Percentiles rank a stretch among this genome's conserved stretches.
Evolutionary conservation across 2,797 vertebrate species (phyloP).

Genomic region (Antrozous pallidus): DNA sequence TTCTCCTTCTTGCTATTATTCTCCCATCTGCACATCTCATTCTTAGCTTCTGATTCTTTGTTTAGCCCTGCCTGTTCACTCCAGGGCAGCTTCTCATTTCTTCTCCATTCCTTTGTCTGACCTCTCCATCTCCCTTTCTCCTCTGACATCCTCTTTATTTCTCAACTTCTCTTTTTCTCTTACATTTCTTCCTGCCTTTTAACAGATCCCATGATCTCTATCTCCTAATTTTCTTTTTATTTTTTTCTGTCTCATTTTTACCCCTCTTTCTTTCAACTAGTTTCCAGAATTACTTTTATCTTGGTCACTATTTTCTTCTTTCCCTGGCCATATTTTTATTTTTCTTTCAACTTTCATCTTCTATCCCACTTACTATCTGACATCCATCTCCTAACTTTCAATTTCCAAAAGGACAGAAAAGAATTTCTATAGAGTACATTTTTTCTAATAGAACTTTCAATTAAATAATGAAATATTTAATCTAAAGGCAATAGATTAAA

Average conservation of each 20-base stretch:
- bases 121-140: not conserved
- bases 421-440: not conserved
- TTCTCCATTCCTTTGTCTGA: not conserved
- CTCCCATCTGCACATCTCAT: not conserved
- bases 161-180: not conserved
- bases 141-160: not conserved
- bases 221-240: not conserved
- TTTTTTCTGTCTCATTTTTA: not conserved
- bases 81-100: not conserved
- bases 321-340: not conserved
- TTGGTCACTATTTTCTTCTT: not conserved
- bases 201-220: not conserved
- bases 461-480: not conserved
- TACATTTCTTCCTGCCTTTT: not conserved
- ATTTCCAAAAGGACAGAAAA: not conserved
- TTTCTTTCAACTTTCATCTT: not conserved
- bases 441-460: not conserved
- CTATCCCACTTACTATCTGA: not conserved
- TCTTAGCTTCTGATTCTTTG: not conserved
- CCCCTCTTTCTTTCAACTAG: not conserved
- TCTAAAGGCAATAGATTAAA: not conserved
- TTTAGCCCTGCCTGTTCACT: no score
- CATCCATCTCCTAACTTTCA: not conserved
- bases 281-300: not conserved
- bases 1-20: not conserved